Base-by-base conservation (phyloP, 2,797 vertebrate genomes). In the Anableps anableps region DNA sequence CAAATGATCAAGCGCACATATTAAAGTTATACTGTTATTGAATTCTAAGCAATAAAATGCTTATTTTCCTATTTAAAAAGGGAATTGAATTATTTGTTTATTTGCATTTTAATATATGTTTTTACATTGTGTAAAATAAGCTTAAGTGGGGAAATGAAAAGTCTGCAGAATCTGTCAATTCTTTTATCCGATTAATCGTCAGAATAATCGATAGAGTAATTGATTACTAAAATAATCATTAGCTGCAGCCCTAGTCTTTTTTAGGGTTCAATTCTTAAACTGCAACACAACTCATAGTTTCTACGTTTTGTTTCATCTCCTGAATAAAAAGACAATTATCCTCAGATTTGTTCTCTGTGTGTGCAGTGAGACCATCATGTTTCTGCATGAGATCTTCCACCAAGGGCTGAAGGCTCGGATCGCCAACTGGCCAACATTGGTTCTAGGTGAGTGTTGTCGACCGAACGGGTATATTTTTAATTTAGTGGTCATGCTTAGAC, bases 361-460 rank as follows among this genome's bases (percentile, higher is more conserved):
- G 16, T 1, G 13, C 41, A 99, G 98, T 93, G 98, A 99, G 96
- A 99, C 98, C 83, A 98, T 99, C 92, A 99, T 99, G 98, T 99
- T 99, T 88, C 96, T 99, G 85, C 97, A 99, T 84, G 97, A 99
- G 96, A 99, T 99, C 96, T 99, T 99, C 95, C 97, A 98, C 88
- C 98, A 99, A 90, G 98, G 98, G 58, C 96, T 99, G 58, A 97
- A 98, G 86, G 98, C 98, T 82, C 96, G 98, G 83, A 97, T 99
- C 83, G 97, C 97, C 81, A 99, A 97, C 92, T 99, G 98, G 98
- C 98, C 98, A 72, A 99, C 97, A 41, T 94, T 99, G 68, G 97
- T 99, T 84, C 95, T 99, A 89, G 98, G 98, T 99, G 92, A 96
- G 97, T 94, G 0, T 2, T 8, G 19, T 48, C 29, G 34, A 74